Conservation (phyloP, 2,888 invertebrate species). For the Danaus chrysippus region DNA sequence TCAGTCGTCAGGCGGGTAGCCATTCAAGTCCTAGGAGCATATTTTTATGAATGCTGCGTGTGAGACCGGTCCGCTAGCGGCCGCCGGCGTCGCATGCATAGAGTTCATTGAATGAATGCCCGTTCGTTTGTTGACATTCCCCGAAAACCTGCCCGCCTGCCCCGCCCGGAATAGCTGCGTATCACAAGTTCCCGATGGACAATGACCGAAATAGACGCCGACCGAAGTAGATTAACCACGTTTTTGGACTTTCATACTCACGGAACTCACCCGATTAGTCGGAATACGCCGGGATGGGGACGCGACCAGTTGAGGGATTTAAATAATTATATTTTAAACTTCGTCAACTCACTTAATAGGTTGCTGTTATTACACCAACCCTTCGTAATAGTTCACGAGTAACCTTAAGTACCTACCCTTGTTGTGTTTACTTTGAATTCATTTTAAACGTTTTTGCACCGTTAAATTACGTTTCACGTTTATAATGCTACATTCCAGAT, state of each 20-base stretch:
- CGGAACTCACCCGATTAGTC: constrained; percentile 49
- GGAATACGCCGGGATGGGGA: constrained; percentile 42
- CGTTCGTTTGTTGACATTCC: constrained; percentile 78
- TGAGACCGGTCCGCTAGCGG: constrained; percentile 68
- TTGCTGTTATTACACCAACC: constrained; percentile 20
- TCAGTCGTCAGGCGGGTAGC: constrained; percentile 53
- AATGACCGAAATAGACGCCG: constrained; percentile 69
- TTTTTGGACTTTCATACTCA: constrained; percentile 60
- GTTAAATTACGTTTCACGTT: too few relatives aligned
- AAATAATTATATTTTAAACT: constrained; percentile 23
- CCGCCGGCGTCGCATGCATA: constrained; percentile 62
- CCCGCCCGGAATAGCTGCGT: constrained; percentile 70
- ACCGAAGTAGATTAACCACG: constrained; percentile 60
- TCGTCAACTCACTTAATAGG: constrained; percentile 19
- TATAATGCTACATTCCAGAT: not conserved
- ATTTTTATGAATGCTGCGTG: constrained; percentile 69
- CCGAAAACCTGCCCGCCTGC: constrained; percentile 78
- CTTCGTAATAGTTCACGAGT: not conserved
- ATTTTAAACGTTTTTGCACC: not conserved
- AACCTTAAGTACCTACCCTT: not conserved
- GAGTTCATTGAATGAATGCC: constrained; percentile 76
- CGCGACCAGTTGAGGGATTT: constrained; percentile 31
- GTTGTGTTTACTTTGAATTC: not conserved
- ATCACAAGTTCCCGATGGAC: constrained; percentile 58
- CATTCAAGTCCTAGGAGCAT: constrained; percentile 70